Base-by-base conservation (phyloP, 2,113 vertebrate genomes). In the Tympanuchus pallidicinctus region DNA sequence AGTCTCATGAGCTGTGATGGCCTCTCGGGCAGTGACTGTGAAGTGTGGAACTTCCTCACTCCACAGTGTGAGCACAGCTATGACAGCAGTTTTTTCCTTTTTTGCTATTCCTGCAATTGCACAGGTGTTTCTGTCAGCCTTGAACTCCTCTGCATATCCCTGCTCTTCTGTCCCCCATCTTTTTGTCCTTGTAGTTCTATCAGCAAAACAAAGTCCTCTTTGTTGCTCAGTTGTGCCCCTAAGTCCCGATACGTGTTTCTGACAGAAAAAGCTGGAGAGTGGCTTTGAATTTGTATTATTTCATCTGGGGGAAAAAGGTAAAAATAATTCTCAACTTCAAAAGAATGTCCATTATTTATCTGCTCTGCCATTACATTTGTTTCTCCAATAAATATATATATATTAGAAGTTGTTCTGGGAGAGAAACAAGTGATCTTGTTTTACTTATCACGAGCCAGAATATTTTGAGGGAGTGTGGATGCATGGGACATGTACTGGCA, bases 1-100 rank as follows among this genome's bases (percentile, higher is more conserved):
- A 0, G 0, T n/a, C 56, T 67, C 15, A 1, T 71, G 56, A 70
- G 40, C 56, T 56, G 9, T 0, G n/a, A 36, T 60, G 43, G 15
- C 84, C 60, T 48, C 42, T 87, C 47, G 34, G 17, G 36, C 4
- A 25, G 7, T 50, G 16, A 15, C 66, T 4, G 2, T 64, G 63
- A 79, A 93, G 50, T 13, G 6, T 76, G 75, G 85, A 67, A 8
- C 54, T 92, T 82, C 34, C 18, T 87, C 24, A 15, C 38, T 65
- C 64, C 34, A 7, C 0, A 0, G 48, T 52, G 56, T 8, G 2
- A 83, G 56, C 43, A 7, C 34, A 57, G 64, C 10, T 1, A 1
- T 71, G 42, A 71, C 20, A 64, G 13, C 56, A 54, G 30, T 54
- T 88, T 80, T 32, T 1, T 81, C 61, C 9, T 71, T 59, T 52